Evolutionary conservation across 2,888 invertebrate species (phyloP).

Genomic region (Rhorus exstirpatorius): DNA sequence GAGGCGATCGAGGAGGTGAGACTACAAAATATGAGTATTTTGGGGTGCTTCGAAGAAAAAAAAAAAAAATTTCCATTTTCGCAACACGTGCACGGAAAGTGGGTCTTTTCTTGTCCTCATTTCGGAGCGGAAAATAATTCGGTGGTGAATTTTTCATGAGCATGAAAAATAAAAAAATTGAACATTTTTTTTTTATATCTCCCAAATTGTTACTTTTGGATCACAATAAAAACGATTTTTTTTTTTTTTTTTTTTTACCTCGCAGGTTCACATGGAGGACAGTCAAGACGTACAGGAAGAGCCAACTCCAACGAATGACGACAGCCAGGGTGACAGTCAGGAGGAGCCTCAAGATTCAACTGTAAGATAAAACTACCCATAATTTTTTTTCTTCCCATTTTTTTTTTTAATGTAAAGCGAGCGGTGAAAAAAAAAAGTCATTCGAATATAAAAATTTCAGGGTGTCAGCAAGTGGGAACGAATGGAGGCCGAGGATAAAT

Average conservation of each 20-base stretch:
- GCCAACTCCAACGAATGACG: conserved; percentile 76
- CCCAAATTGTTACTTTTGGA: no score
- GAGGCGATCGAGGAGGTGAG: conserved; percentile 93
- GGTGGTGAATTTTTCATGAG: no score
- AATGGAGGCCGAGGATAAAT: conserved; percentile 85
- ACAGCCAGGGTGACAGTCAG: conserved; percentile 84
- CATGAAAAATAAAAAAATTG: conserved; percentile 3
- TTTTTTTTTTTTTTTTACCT: conserved; percentile 11
- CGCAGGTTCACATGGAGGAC: conserved; percentile 84
- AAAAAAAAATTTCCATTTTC: no score
- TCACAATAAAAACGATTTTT: background rate
- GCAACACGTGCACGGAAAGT: no score
- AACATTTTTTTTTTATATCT: background rate
- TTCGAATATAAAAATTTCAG: conserved; percentile 73
- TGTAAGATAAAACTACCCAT: conserved; percentile 72
- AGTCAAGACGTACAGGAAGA: conserved; percentile 72
- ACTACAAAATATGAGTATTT: no score
- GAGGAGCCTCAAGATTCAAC: conserved; percentile 77
- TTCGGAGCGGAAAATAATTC: no score
- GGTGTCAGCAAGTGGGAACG: conserved; percentile 84
- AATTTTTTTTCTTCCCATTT: conserved; percentile 75
- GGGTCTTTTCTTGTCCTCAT: no score
- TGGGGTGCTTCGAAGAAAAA: no score
- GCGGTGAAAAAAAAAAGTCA: conserved; percentile 11
- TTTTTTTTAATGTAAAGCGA: background rate